These are phyloP conservation scores for Istiophorus platypterus DNA, from an alignment of 2,113 vertebrate species.

Conservation along the genomic window DNA sequence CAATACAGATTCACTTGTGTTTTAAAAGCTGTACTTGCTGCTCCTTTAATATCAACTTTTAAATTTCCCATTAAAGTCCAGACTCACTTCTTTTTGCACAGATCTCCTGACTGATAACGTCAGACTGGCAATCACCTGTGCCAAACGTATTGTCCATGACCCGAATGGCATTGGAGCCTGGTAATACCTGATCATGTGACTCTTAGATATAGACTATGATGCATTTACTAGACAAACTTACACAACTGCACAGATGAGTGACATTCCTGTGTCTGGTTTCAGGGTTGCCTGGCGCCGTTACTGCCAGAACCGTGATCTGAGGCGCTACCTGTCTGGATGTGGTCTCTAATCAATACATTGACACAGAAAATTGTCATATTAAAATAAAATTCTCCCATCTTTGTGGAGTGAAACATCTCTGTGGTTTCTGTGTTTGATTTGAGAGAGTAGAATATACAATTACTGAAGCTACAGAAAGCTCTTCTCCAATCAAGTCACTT, in stretches of 20 bases:
- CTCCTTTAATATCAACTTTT: background rate
- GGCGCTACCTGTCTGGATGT: conserved; percentile 51
- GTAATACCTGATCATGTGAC: conserved; percentile 38
- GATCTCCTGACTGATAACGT: conserved; percentile 37
- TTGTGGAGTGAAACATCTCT: background rate
- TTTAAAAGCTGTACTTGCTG: background rate
- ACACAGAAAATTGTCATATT: background rate
- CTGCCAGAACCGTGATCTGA: conserved; percentile 29
- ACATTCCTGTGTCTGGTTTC: conserved; percentile 23
- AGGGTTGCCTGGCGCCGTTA: conserved; percentile 43
- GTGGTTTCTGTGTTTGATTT: background rate
- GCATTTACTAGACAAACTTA: background rate
- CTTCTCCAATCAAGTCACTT: background rate
- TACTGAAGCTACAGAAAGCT: background rate
- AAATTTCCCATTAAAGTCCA: background rate
- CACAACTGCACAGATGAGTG: background rate
- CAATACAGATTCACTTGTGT: background rate
- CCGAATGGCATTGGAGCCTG: conserved; percentile 53
- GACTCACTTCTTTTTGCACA: background rate
- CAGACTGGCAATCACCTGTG: conserved; percentile 31
- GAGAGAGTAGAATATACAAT: background rate
- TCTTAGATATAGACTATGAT: background rate
- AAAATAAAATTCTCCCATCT: too few species aligned
- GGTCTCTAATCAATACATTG: background rate
- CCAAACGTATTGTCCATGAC: conserved; percentile 47